Conservation (phyloP, 2,888 invertebrate genomes). For the Gastracanthus pulcherrimus region DNA sequence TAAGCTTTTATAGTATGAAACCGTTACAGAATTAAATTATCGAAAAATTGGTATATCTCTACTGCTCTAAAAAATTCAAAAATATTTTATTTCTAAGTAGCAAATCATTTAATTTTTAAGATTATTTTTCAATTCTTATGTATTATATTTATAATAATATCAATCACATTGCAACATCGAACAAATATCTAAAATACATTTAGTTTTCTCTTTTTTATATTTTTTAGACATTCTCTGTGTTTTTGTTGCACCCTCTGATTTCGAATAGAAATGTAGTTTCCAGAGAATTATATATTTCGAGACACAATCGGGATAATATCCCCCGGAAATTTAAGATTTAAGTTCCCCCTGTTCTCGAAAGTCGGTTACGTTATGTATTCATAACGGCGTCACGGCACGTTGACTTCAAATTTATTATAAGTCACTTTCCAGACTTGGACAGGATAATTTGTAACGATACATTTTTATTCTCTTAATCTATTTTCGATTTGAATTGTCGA, state of each 20-base stretch:
- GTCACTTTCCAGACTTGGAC: conserved; percentile 26
- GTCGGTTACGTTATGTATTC: conserved; percentile 38
- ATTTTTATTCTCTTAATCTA: not conserved
- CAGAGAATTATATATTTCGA: not conserved
- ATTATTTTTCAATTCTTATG: not conserved
- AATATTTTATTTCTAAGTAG: not conserved
- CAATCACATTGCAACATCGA: not conserved
- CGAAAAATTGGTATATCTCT: no score
- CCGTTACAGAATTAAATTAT: no score
- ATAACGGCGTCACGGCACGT: conserved; percentile 39
- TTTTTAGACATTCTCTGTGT: not conserved
- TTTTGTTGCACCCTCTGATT: not conserved
- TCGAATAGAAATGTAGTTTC: conserved; percentile 3
- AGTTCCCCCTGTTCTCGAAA: conserved; percentile 29
- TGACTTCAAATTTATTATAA: conserved; percentile 36
- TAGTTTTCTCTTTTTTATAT: not conserved
- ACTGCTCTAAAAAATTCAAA: no score
- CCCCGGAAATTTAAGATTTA: conserved; percentile 32
- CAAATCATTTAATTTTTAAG: not conserved
- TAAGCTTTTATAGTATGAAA: no score
- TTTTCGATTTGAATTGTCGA: conserved; percentile 21
- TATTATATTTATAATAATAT: not conserved
- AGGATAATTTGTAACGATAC: conserved; percentile 24
- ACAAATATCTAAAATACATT: conserved; percentile 12
- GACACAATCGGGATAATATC: conserved; percentile 33